phyloP scores from a whole-genome alignment of 2,888 invertebrate genomes.

The Anticlea derivata region DNA sequence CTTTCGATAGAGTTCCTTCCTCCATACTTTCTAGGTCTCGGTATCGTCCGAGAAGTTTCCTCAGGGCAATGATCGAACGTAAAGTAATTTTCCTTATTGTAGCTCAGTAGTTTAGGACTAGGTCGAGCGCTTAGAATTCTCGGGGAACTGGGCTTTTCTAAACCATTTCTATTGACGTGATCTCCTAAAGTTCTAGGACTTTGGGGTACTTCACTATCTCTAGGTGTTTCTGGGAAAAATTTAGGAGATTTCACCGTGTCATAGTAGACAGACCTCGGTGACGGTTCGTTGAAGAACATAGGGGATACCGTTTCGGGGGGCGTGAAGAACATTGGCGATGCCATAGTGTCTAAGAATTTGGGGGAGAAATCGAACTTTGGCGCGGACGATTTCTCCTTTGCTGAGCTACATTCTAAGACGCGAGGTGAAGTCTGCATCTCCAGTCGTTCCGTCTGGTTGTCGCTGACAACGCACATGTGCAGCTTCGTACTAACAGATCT shows the following conservation, averaged over 20 bases:
- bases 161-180: slow-evolving; percentile 66
- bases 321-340: slow-evolving; percentile 74
- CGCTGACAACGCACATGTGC: slow-evolving; percentile 70
- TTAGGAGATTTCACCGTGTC: slow-evolving; percentile 74
- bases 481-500: slow-evolving; percentile 72
- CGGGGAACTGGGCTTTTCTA: slow-evolving; percentile 71
- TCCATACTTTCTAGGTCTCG: slow-evolving; percentile 66
- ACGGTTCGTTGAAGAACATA: slow-evolving; percentile 73
- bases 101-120: slow-evolving; percentile 72
- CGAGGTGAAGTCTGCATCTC: slow-evolving; percentile 77
- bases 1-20: slow-evolving; percentile 74
- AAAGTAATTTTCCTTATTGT: slow-evolving; percentile 77
- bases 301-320: slow-evolving; percentile 75
- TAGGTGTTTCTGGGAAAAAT: slow-evolving; percentile 73
- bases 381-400: slow-evolving; percentile 69
- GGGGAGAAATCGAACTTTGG: slow-evolving; percentile 78
- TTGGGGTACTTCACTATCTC: slow-evolving; percentile 66
- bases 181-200: slow-evolving; percentile 67
- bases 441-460: slow-evolving; percentile 60
- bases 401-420: slow-evolving; percentile 68
- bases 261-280: slow-evolving; percentile 75
- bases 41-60: slow-evolving; percentile 53
- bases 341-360: slow-evolving; percentile 64
- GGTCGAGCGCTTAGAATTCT: slow-evolving; percentile 62
- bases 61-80: slow-evolving; percentile 66